These are phyloP conservation scores for Rutilus rutilus DNA, from an alignment of 2,113 vertebrate genomes.

Conservation along the genomic window DNA sequence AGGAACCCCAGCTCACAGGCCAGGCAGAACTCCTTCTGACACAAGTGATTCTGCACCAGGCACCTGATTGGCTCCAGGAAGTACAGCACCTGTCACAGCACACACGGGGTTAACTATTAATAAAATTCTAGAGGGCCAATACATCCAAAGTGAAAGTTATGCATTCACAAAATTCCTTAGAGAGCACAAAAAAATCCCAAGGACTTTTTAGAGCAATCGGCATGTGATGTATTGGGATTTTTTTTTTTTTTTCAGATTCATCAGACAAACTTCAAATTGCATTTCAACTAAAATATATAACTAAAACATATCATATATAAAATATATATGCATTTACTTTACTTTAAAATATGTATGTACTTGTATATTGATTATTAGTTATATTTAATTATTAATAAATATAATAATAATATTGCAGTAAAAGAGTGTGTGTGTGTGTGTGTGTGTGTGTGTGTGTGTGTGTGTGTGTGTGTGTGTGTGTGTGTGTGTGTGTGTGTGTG, in stretches of 20 bases:
- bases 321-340: too few species aligned
- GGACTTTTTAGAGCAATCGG: not conserved
- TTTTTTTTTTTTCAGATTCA: too few species aligned
- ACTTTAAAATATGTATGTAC: too few species aligned
- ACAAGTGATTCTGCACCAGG: constrained; percentile 96
- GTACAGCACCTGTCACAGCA: constrained; percentile 85
- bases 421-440: not conserved
- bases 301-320: not conserved
- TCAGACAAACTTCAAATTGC: not conserved
- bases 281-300: not conserved
- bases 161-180: not conserved
- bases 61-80: constrained; percentile 95
- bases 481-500: not conserved
- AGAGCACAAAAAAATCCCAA: not conserved
- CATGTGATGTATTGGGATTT: not conserved
- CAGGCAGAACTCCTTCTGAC: constrained; percentile 98
- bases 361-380: not conserved
- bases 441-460: not conserved
- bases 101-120: not conserved
- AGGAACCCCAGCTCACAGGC: constrained; percentile 96
- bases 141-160: not conserved
- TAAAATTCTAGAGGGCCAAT: not conserved
- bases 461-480: not conserved
- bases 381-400: not conserved
- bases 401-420: not conserved